Percentiles rank a stretch among this genome's conserved stretches.
Evolutionary conservation across 2,797 vertebrate species (phyloP).

Genomic region (Microctenopoma steveboyesi): DNA sequence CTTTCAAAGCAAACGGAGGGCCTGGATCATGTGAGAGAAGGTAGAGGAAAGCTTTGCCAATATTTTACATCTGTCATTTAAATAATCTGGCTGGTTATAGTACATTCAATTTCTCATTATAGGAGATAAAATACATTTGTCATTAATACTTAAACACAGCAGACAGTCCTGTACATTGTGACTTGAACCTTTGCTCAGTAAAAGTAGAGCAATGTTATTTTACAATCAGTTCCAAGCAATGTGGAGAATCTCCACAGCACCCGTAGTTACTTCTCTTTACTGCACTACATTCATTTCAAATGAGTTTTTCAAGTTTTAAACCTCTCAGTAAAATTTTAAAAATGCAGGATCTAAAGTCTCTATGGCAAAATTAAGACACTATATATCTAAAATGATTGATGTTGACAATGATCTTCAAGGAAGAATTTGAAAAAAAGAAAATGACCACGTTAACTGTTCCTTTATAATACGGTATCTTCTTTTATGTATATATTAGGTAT

Average conservation of each 20-base stretch:
- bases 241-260: constrained; percentile 61
- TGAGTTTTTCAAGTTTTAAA: constrained; percentile 56
- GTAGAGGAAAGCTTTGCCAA: constrained; percentile 24
- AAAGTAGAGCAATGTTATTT: constrained; percentile 39
- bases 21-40: constrained; percentile 33
- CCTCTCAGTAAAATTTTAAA: constrained; percentile 29
- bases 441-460: constrained; percentile 34
- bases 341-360: constrained; percentile 8
- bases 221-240: constrained; percentile 49
- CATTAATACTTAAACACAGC: constrained; percentile 13
- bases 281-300: constrained; percentile 28
- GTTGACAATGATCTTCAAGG: constrained; percentile 3
- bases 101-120: constrained; percentile 33
- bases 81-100: constrained; percentile 8
- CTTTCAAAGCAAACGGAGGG: constrained; percentile 45
- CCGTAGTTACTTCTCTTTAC: constrained; percentile 39
- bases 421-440: constrained; percentile 27
- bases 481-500: constrained; percentile 61
- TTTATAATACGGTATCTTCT: constrained; percentile 49
- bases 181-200: constrained; percentile 29
- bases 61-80: constrained; percentile 41
- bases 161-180: constrained; percentile 15
- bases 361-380: constrained; percentile 22
- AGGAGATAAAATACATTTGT: constrained; percentile 32
- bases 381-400: constrained; percentile 20